phyloP scores from a whole-genome alignment of 1,140 invertebrate genomes.

The Gonatopus flavifemur region DNA sequence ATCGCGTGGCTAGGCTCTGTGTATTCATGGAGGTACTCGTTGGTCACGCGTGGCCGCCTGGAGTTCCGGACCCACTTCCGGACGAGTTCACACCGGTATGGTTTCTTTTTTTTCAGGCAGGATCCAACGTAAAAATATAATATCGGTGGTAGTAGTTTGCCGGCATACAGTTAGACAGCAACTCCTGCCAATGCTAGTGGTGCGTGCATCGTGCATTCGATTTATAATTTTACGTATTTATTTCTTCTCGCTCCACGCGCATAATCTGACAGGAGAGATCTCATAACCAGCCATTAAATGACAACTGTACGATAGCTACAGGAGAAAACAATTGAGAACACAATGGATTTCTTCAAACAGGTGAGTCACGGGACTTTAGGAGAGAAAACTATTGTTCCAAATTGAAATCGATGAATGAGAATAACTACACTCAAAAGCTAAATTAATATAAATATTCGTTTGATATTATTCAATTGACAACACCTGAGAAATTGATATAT shows the following conservation, averaged over 20 bases:
- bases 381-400: no score
- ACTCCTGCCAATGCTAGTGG: constrained; percentile 8
- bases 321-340: constrained; percentile 16
- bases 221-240: no score
- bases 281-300: no score
- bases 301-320: no score
- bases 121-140: constrained; percentile 27
- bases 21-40: constrained; percentile 42
- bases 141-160: constrained; percentile 45
- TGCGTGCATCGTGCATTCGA: no score
- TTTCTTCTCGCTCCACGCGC: no score
- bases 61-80: constrained; percentile 57
- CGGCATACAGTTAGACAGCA: constrained; percentile 33
- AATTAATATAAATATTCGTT: no score
- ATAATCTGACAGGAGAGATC: no score
- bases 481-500: no score
- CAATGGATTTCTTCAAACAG: constrained; percentile 49
- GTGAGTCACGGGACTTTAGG: constrained; percentile 30
- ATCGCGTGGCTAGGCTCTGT: constrained; percentile 26
- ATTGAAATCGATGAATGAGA: no score
- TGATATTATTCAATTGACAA: no score
- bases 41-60: constrained; percentile 53
- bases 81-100: constrained; percentile 45
- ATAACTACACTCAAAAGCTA: no score
- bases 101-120: constrained; percentile 44